These are phyloP conservation scores for Nettapus auritus DNA, from an alignment of 2,113 vertebrate genomes.

Conservation along the genomic window DNA sequence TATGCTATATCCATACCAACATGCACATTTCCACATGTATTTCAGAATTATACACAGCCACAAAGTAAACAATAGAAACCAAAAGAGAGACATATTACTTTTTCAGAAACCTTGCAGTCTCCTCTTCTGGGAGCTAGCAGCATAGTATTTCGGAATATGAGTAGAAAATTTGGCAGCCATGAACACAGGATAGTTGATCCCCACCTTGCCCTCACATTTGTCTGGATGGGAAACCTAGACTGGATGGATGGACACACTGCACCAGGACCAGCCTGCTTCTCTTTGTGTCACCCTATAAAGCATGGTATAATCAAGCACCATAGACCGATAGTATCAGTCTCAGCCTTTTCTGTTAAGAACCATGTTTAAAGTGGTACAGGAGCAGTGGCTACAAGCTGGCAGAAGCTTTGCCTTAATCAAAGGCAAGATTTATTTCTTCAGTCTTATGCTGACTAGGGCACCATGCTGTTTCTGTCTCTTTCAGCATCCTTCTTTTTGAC, in stretches of 20 bases:
- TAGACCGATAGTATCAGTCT: background rate
- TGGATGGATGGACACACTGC: background rate
- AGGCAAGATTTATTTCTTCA: background rate
- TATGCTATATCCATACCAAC: background rate
- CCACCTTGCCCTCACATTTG: background rate
- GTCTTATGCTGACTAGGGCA: background rate
- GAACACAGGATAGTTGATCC: background rate
- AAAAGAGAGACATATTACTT: background rate
- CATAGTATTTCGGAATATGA: background rate
- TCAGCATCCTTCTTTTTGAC: background rate
- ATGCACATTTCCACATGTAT: background rate
- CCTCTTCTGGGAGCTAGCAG: background rate
- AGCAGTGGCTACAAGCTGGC: background rate
- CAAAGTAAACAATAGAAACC: conserved; percentile 1
- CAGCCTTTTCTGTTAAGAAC: background rate
- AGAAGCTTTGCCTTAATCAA: background rate
- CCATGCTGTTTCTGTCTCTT: background rate
- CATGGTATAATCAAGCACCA: background rate
- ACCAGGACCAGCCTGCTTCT: background rate
- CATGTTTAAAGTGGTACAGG: background rate
- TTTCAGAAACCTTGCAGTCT: background rate
- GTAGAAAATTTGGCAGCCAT: background rate
- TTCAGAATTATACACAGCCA: background rate
- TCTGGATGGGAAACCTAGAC: background rate
- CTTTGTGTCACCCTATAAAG: background rate